Conservation (phyloP, 2,113 vertebrate genomes). For the Poeciliopsis prolifica region DNA sequence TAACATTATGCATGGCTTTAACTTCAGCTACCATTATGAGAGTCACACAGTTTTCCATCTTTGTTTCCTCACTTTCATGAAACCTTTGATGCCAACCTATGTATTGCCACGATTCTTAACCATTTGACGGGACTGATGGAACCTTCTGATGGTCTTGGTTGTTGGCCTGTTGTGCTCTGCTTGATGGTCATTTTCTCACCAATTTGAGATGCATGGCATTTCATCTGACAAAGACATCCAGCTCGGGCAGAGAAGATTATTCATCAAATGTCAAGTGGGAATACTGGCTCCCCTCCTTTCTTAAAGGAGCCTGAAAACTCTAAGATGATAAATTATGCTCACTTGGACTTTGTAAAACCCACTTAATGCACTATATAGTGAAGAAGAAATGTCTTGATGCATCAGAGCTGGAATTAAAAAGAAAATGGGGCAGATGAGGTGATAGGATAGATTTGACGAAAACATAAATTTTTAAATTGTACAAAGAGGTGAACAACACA, state of each 20-base stretch:
- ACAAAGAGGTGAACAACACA: background rate
- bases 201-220: slow-evolving; percentile 77
- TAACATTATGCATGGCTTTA: slow-evolving; percentile 56
- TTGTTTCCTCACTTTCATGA: slow-evolving; percentile 10
- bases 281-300: slow-evolving; percentile 40
- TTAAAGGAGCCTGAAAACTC: slow-evolving; percentile 42
- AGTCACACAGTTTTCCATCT: slow-evolving; percentile 11
- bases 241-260: slow-evolving; percentile 66
- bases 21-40: slow-evolving; percentile 50
- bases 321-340: slow-evolving; percentile 27
- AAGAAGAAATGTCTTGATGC: slow-evolving; percentile 32
- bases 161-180: slow-evolving; percentile 65
- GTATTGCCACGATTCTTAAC: slow-evolving; percentile 30
- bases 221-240: slow-evolving; percentile 66
- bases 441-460: slow-evolving; percentile 1
- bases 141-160: slow-evolving; percentile 48
- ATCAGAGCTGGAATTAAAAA: slow-evolving; percentile 36
- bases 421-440: background rate
- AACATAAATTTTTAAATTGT: background rate
- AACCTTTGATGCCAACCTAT: slow-evolving; percentile 30
- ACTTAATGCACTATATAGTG: slow-evolving; percentile 43
- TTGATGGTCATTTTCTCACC: slow-evolving; percentile 68
- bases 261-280: slow-evolving; percentile 71
- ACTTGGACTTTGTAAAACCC: slow-evolving; percentile 30
- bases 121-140: slow-evolving; percentile 57